Percentiles rank a stretch among this genome's conserved stretches.
Evolutionary conservation across 92 coral and sea anemone species (phyloP).

Genomic region (Epizoanthus ramosus): DNA sequence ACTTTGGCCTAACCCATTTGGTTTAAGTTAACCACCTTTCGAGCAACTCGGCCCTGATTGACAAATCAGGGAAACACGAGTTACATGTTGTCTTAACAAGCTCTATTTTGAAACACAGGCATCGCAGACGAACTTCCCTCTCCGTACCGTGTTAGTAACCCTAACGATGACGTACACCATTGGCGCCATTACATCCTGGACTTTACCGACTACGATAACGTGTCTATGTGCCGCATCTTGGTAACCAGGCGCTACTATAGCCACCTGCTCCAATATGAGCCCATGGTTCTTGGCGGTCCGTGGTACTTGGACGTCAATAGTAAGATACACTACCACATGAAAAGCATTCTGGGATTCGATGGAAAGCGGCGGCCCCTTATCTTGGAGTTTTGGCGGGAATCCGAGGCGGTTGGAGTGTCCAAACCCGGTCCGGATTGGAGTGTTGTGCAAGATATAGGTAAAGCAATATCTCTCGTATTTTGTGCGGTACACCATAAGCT

Average conservation of each 20-base stretch:
- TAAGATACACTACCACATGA: slow-evolving; percentile 40
- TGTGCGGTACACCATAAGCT: too few species aligned
- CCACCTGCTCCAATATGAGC: slow-evolving; percentile 50
- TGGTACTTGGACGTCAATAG: slow-evolving; percentile 53
- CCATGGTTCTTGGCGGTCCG: slow-evolving; percentile 53
- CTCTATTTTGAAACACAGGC: slow-evolving; percentile 8
- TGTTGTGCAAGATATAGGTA: slow-evolving; percentile 44
- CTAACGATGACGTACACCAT: slow-evolving; percentile 43
- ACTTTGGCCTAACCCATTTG: too few species aligned
- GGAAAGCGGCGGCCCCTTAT: slow-evolving; percentile 34
- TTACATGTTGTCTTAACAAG: neutral
- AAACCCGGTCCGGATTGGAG: slow-evolving; percentile 50
- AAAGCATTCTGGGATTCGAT: slow-evolving; percentile 43
- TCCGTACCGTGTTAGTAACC: slow-evolving; percentile 19
- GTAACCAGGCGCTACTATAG: slow-evolving; percentile 22
- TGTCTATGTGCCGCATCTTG: slow-evolving; percentile 52
- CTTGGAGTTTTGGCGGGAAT: slow-evolving; percentile 48
- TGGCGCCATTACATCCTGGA: slow-evolving; percentile 57
- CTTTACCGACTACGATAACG: slow-evolving; percentile 22
- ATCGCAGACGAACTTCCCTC: slow-evolving; percentile 33
- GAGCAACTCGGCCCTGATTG: too few species aligned
- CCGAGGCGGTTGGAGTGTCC: slow-evolving; percentile 34
- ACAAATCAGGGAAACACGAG: too few species aligned
- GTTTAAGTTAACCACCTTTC: too few species aligned
- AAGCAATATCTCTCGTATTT: neutral